Evolutionary conservation across 2,888 invertebrate genomes (phyloP), one percentile per base, ranked within the genome.

Genomic region (Trichacis sp.): DNA sequence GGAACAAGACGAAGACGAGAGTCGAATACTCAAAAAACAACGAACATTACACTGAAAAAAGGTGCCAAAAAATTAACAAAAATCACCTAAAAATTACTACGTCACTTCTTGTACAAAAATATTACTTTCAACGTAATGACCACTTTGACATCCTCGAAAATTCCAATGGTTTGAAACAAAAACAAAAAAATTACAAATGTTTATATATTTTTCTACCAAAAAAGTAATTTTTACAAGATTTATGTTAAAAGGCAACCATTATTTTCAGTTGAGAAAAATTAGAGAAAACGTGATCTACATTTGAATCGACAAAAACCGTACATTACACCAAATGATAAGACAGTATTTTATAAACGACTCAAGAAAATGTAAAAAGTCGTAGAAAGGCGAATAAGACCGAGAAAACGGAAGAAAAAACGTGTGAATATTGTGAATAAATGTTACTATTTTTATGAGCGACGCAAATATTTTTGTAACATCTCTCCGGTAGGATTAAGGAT

Each of bases 291-390:
- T 20, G 30, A 12, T 36, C 11, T 12, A 36, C 11, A 36, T 12
- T 36, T 12, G 14, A 36, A 12, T 36, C 14, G 36, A 12, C 3
- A 12, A 11, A 11, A 12, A 3, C 11, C 2, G 72, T 70, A 69
- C 68, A 75, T 68, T 71, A 77, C 76, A 74, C 76, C 77, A 78
- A 80, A 78, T 81, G 76, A 74, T 73, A 74, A 76, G 78, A 76
- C 78, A 80, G 80, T 80, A 81, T 81, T 80, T 45, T 18, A n/a
- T 19, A 19, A 45, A 18, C n/a, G 45, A 45, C 45, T 45, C 45
- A 36, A 6, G 14, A 11, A 24, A 24, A 24, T 24, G 24, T 24
- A 24, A 24, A 8, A 24, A 8, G 24, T n/a, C n/a, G n/a, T n/a
- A n/a, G n/a, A n/a, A n/a, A n/a, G n/a, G n/a, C n/a, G n/a, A n/a